phyloP scores from a whole-genome alignment of 2,797 vertebrate genomes.

The Coregonus ussuriensis region DNA sequence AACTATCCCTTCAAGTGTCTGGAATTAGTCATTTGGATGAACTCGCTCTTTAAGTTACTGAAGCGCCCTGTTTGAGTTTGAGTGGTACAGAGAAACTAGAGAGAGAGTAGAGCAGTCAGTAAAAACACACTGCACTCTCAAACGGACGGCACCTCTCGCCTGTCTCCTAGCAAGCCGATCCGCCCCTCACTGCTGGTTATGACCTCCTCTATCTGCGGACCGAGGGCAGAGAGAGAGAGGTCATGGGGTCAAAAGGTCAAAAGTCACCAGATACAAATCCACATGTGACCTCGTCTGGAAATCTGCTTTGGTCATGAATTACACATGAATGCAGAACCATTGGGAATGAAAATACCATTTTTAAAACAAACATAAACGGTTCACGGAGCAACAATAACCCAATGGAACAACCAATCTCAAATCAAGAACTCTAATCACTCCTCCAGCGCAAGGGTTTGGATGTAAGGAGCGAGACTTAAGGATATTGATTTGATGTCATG shows the following conservation, averaged over 20 bases:
- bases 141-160: conserved; percentile 76
- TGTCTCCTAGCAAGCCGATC: conserved; percentile 82
- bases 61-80: background rate
- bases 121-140: conserved; percentile 69
- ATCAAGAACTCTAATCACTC: conserved; percentile 36
- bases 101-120: conserved; percentile 24
- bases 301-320: conserved; percentile 54
- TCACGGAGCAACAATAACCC: conserved; percentile 16
- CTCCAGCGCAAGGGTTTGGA: conserved; percentile 19
- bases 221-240: conserved; percentile 44
- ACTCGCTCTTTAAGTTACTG: background rate
- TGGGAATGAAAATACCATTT: conserved; percentile 9
- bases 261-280: background rate
- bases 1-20: conserved; percentile 1
- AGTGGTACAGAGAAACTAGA: conserved; percentile 16
- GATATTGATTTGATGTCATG: conserved; percentile 60
- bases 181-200: conserved; percentile 76
- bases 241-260: background rate
- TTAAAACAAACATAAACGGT: conserved; percentile 19
- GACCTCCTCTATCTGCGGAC: conserved; percentile 80
- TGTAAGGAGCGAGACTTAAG: conserved; percentile 29
- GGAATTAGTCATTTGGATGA: background rate
- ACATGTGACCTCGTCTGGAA: conserved; percentile 51
- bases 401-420: conserved; percentile 41
- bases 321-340: conserved; percentile 14